Base-by-base conservation (phyloP, 2,797 vertebrate species). In the Sitta carolinensis region DNA sequence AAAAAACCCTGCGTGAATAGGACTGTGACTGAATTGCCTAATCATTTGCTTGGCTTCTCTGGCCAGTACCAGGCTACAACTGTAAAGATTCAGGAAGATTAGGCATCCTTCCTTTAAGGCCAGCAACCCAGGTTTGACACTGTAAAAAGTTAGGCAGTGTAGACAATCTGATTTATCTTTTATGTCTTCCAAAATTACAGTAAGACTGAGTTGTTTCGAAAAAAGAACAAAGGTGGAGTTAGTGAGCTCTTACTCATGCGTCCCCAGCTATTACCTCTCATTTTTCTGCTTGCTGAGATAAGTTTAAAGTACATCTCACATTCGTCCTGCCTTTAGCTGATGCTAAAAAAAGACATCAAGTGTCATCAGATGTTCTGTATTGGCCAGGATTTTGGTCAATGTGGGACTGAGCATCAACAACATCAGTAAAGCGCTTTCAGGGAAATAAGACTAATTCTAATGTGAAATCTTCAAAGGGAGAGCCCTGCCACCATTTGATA, bases 401-500 rank as follows among this genome's bases (percentile, higher is more conserved):
- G 13, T 30, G 77, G 43, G 69, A 73, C 3, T 27, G 8, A 82
- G 50, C 7, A 74, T 38, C 58, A 94, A 57, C 48, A 84, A 36
- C 66, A 58, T 69, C 87, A 96, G 52, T 30, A 87, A 90, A 89
- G 29, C 4, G 26, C 58, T 55, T 80, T 83, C 76, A 70, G 86
- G 38, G 22, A 48, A 90, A 12, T 69, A 87, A 85, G 22, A 68
- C 29, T 64, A 43, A 87, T 87, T 67, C 47, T 89, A 66, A 70
- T 40, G 63, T 52, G 75, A 87, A 84, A 89, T 74, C 27, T 83
- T 92, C 36, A 74, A 74, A 88, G 38, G 82, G 73, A 79, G 57
- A 90, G 15, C 40, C 34, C 42, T 93, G 47, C 21, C 82, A 84
- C 32, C 27, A 25, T 86, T 97, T 97, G 51, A 62, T 93, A 96